Conservation (phyloP, 2,888 invertebrate genomes). For the Stomorhina lunata region DNA sequence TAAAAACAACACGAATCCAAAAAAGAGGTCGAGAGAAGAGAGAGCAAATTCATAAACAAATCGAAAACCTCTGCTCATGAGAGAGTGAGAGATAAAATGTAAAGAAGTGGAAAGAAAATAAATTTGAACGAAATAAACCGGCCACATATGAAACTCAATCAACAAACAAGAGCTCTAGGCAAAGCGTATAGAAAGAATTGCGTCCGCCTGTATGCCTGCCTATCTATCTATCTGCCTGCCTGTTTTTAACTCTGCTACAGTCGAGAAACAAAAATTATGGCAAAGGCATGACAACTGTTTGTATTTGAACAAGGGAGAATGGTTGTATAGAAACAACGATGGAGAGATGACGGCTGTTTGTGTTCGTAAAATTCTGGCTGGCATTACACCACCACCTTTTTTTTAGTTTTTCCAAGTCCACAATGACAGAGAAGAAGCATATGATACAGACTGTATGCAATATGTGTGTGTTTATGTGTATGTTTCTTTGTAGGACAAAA, state of each 20-base stretch:
- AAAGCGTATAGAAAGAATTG: conserved; percentile 43
- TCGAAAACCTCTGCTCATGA: not conserved
- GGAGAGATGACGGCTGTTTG: not conserved
- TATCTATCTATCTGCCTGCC: no score
- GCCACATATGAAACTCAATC: conserved; percentile 32
- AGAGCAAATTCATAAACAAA: conserved; percentile 17
- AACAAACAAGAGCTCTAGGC: conserved; percentile 48
- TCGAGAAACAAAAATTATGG: not conserved
- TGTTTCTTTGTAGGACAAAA: no score
- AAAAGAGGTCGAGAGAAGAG: conserved; percentile 42
- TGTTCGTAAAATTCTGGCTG: conserved; percentile 11
- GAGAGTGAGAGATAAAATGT: conserved; percentile 13
- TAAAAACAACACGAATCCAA: conserved; percentile 27
- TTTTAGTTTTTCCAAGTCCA: not conserved
- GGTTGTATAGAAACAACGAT: no score
- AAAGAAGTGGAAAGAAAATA: not conserved
- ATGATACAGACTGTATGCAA: not conserved
- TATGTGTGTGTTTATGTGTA: not conserved
- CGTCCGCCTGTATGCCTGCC: conserved; percentile 36
- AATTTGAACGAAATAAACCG: conserved; percentile 39
- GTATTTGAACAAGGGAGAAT: conserved; percentile 19
- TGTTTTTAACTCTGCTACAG: not conserved
- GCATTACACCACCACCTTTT: conserved; percentile 28
- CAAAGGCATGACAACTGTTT: conserved; percentile 37
- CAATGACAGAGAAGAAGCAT: conserved; percentile 17